phyloP scores from a whole-genome alignment of 2,797 vertebrate species.

The Glyptemys insculpta region DNA sequence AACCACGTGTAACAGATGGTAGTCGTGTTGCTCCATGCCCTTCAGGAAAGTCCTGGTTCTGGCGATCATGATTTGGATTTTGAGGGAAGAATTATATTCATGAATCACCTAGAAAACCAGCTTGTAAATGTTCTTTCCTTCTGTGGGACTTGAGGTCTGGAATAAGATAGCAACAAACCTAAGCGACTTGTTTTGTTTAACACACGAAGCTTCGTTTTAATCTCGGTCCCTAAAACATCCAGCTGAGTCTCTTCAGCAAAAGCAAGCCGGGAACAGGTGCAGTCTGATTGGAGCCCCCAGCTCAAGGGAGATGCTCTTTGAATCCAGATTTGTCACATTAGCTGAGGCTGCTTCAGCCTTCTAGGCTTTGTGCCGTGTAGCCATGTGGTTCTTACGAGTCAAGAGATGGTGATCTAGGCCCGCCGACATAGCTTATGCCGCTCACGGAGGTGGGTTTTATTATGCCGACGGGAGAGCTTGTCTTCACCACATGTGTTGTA shows the following conservation, averaged over 20 bases:
- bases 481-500: too few species aligned
- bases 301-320: not conserved
- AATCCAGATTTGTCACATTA: not conserved
- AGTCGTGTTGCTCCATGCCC: not conserved
- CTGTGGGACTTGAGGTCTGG: not conserved
- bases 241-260: not conserved
- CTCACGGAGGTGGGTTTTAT: too few species aligned
- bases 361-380: rapidly evolving
- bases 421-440: too few species aligned
- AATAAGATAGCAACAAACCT: not conserved
- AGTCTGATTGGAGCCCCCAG: too few species aligned
- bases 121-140: not conserved
- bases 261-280: not conserved
- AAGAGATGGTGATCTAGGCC: not conserved
- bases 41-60: not conserved
- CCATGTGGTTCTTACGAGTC: not conserved
- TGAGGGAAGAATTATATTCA: not conserved
- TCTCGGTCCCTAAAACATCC: rapidly evolving
- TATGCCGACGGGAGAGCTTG: too few species aligned
- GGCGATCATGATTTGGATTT: not conserved
- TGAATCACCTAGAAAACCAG: not conserved
- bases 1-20: not conserved
- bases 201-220: not conserved
- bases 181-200: not conserved
- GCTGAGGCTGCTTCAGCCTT: not conserved